These are phyloP conservation scores for Crocodylus rhombifer DNA, from an alignment of 2,797 vertebrate species.

Conservation along the genomic window DNA sequence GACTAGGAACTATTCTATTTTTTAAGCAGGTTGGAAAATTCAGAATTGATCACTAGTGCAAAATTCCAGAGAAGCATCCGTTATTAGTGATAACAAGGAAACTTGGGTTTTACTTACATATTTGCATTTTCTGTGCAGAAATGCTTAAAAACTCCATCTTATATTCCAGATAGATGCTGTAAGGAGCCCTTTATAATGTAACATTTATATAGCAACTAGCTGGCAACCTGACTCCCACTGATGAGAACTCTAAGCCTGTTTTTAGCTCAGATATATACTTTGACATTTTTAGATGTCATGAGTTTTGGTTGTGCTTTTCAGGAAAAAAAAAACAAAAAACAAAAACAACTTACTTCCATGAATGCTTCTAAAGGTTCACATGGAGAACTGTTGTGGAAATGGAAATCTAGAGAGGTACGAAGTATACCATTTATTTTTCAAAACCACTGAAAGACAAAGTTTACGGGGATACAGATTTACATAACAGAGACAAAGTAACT, in stretches of 20 bases:
- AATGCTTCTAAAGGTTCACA: background rate
- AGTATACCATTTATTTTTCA: slow-evolving; percentile 83
- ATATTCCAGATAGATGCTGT: fast-evolving
- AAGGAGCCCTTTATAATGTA: background rate
- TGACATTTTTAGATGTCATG: background rate
- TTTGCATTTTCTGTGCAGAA: background rate
- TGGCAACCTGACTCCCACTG: background rate
- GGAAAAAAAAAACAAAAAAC: background rate
- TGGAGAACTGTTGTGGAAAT: background rate
- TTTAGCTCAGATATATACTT: background rate
- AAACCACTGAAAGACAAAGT: slow-evolving; percentile 84
- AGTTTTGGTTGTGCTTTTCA: background rate
- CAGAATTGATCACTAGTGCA: fast-evolving
- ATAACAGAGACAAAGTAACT: slow-evolving; percentile 78
- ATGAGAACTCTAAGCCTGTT: background rate
- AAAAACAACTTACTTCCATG: background rate
- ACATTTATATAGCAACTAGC: background rate
- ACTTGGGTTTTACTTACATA: background rate
- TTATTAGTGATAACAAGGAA: background rate
- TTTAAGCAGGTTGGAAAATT: background rate
- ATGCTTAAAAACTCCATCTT: background rate
- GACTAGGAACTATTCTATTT: background rate
- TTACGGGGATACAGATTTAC: slow-evolving; percentile 82
- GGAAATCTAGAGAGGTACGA: slow-evolving; percentile 65
- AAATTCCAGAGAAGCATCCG: background rate